These are phyloP conservation scores for Protodeltote pygarga DNA, from an alignment of 2,888 invertebrate species.

Conservation along the genomic window DNA sequence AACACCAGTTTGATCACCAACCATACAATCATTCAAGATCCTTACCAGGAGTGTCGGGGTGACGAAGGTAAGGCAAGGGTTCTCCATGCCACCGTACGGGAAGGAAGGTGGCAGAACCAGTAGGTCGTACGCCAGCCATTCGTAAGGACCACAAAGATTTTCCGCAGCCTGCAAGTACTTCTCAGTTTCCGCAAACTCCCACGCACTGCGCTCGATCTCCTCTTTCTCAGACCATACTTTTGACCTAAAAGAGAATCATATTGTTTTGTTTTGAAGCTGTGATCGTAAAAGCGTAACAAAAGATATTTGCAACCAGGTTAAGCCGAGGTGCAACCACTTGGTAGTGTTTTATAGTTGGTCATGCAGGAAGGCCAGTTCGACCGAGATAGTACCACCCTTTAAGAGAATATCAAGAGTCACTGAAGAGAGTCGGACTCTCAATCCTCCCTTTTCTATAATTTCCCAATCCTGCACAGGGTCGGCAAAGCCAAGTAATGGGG, in stretches of 20 bases:
- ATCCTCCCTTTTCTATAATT: no score
- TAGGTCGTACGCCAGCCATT: conserved; percentile 96
- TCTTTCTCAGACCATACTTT: conserved; percentile 96
- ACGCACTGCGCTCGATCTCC: conserved; percentile 93
- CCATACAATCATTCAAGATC: background rate
- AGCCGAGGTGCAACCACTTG: no score
- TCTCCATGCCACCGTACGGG: conserved; percentile 99
- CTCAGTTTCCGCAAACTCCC: conserved; percentile 96
- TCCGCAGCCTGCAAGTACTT: conserved; percentile 94
- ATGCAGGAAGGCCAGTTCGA: no score
- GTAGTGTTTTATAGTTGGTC: no score
- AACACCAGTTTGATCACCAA: background rate
- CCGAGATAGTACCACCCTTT: no score
- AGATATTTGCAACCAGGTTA: no score
- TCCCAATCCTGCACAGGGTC: no score
- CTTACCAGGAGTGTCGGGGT: conserved; percentile 95
- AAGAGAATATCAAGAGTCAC: no score
- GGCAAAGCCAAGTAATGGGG: no score
- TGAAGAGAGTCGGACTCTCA: no score
- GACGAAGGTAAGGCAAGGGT: conserved; percentile 98
- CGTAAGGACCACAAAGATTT: conserved; percentile 94
- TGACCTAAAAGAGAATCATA: conserved; percentile 84
- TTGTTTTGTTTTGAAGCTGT: no score
- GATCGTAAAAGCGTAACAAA: no score
- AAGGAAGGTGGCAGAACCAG: conserved; percentile 97